Evolutionary conservation across 2,113 vertebrate genomes (phyloP).

Genomic region (Tupaia chinensis): DNA sequence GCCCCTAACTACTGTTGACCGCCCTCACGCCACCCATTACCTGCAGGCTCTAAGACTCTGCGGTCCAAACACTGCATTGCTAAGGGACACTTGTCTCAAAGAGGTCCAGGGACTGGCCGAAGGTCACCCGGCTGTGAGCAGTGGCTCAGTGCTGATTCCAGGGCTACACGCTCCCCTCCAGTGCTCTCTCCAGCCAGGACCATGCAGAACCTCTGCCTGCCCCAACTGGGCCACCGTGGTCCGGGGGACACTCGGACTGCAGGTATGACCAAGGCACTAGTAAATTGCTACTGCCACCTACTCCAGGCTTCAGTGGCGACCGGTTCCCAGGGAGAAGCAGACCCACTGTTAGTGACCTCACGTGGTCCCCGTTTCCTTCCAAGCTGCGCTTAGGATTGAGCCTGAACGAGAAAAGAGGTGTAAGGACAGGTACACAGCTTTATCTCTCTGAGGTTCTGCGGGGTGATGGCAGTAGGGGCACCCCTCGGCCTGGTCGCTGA

Average conservation of each 20-base stretch:
- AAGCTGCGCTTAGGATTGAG: not conserved
- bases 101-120: not conserved
- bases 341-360: not conserved
- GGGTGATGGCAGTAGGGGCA: not conserved
- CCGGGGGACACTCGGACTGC: not conserved
- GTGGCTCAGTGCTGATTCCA: not conserved
- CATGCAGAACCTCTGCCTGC: not conserved
- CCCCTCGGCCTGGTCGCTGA: fast-evolving
- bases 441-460: not conserved
- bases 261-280: no score
- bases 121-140: not conserved
- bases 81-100: not conserved
- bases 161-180: not conserved
- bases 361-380: not conserved
- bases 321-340: not conserved
- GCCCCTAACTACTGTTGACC: not conserved
- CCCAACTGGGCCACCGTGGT: not conserved
- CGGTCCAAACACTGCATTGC: not conserved
- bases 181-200: not conserved
- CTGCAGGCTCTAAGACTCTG: not conserved
- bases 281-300: not conserved
- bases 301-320: not conserved
- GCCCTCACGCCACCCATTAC: not conserved
- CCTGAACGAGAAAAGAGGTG: not conserved
- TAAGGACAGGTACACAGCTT: not conserved